Evolutionary conservation across 2,113 vertebrate species (phyloP), one percentile per base, ranked within the genome.

Genomic region (Hippocampus guttulatus): DNA sequence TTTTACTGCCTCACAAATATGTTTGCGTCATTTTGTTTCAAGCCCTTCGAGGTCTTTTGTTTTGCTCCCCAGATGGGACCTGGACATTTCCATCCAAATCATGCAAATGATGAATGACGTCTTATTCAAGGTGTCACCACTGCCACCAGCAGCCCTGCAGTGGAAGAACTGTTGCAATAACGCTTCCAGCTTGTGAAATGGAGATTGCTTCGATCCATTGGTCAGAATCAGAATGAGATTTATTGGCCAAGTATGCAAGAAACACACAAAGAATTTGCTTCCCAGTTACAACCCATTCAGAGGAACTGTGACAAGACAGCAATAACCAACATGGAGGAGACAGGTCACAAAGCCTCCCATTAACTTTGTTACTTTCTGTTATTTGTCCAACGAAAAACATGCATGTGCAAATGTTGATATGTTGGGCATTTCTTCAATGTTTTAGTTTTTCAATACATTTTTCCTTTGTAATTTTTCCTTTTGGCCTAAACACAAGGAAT

Each of bases 21-120:
- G 40, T 45, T 64, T n/a, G 63, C 38, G 38, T 45, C 40, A 43
- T 45, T 69, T 67, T 14, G 23, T 69, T 64, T 12, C 49, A 55
- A 18, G 49, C n/a, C n/a, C 1, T 23, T 30, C 58, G 15, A 61
- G 8, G 58, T 61, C 14, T 66, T 77, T 62, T 63, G 51, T 33
- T 40, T 74, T 51, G 63, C 38, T 57, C 64, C 71, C 57, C 63
- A 63, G 64, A 57, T 67, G 63, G 74, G 58, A 49, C 67, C 25
- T 40, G n/a, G 41, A 4, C 12, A 54, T 72, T 68, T 77, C 25
- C 38, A 65, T 41, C 49, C 66, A 68, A 62, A 76, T 68, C 9
- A 60, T 66, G 33, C 62, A 64, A 75, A 77, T 75, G 58, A 80
- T 60, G n/a, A 76, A 49, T 73, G 74, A 70, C 67, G 60, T 55